A percentile compares a stretch with the other conserved stretches of the same genome.
Conservation (phyloP, 2,797 vertebrate genomes). For the Pseudochirops corinnae region DNA sequence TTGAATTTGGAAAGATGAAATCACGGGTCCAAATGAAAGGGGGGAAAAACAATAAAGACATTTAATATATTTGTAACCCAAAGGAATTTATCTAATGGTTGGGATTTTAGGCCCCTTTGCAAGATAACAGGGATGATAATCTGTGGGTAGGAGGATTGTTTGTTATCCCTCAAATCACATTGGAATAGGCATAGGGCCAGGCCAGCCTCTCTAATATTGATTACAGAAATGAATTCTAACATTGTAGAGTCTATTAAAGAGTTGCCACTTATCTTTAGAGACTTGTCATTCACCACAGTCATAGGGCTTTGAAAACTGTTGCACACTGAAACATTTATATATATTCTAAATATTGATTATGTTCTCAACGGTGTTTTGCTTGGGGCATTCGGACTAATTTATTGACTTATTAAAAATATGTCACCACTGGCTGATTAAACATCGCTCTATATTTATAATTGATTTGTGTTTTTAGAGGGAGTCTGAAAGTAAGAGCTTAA, state of each 20-base stretch:
- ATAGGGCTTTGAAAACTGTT: constrained; percentile 41
- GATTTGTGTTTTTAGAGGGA: constrained; percentile 46
- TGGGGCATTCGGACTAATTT: constrained; percentile 48
- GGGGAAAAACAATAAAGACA: not conserved
- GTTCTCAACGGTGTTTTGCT: constrained; percentile 41
- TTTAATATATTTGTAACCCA: not conserved
- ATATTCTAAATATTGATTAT: constrained; percentile 45
- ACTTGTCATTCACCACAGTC: constrained; percentile 72
- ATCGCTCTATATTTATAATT: constrained; percentile 36
- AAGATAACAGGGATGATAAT: not conserved
- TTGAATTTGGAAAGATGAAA: not conserved
- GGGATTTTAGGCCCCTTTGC: not conserved
- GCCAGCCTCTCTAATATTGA: not conserved
- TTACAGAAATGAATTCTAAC: not conserved
- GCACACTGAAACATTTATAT: constrained; percentile 12
- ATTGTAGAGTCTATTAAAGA: constrained; percentile 53
- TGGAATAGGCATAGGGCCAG: not conserved
- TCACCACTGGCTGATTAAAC: constrained; percentile 50
- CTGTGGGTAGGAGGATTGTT: not conserved
- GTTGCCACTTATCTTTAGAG: constrained; percentile 27
- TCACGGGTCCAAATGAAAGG: not conserved
- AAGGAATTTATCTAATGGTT: not conserved
- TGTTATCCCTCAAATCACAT: not conserved
- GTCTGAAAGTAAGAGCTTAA: not conserved
- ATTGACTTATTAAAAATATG: constrained; percentile 47